These are phyloP conservation scores for Hedychridium roseum DNA, from an alignment of 2,888 invertebrate genomes.

Conservation along the genomic window DNA sequence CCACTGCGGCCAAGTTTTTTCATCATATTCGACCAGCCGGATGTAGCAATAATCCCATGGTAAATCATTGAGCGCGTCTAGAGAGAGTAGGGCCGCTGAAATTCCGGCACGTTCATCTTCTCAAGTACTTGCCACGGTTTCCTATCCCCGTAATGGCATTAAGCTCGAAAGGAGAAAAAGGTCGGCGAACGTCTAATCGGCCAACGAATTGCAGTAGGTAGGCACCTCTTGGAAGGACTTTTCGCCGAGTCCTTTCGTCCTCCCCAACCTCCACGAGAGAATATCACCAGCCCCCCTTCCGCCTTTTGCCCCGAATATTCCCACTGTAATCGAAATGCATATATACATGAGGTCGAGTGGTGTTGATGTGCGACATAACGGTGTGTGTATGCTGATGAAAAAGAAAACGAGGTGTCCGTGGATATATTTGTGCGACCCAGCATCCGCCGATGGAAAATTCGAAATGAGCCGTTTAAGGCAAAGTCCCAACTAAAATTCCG, in stretches of 20 bases:
- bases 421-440: too few species aligned
- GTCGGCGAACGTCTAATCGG: conserved; percentile 6
- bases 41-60: not conserved
- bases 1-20: not conserved
- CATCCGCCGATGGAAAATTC: too few species aligned
- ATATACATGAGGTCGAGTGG: conserved; percentile 49
- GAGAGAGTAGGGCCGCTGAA: not conserved
- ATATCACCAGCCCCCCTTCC: conserved; percentile 1
- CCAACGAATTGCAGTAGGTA: conserved; percentile 5
- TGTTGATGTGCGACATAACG: conserved; percentile 30
- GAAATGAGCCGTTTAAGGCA: too few species aligned
- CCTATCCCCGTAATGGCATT: not conserved
- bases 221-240: conserved; percentile 4
- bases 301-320: conserved; percentile 35
- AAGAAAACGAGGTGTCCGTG: conserved; percentile 18
- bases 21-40: not conserved
- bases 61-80: not conserved
- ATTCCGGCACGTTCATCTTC: not conserved
- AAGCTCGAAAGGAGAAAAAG: not conserved
- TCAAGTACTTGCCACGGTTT: not conserved
- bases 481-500: too few species aligned
- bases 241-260: conserved; percentile 7
- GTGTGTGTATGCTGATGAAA: conserved; percentile 20
- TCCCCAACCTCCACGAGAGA: too few species aligned
- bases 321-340: conserved; percentile 50